Conservation (phyloP, 2,888 invertebrate species). For the Doris montereyensis region DNA sequence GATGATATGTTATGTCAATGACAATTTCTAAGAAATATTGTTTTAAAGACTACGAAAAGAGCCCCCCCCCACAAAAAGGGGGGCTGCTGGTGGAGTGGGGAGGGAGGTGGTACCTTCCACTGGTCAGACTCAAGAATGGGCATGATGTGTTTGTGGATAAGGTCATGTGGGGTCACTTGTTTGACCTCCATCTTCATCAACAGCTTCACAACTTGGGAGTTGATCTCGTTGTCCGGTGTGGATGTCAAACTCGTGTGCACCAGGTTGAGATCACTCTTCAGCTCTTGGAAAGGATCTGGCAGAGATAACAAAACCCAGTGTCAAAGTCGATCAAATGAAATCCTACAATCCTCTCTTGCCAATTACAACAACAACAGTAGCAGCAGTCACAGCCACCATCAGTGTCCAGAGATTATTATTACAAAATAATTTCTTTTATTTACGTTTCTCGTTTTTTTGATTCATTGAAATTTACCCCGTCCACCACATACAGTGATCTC, state of each 20-base stretch:
- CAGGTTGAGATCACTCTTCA: conserved; percentile 64
- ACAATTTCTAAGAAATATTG: too few species aligned
- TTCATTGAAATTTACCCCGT: too few species aligned
- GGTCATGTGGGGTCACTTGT: conserved; percentile 60
- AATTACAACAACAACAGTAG: neutral
- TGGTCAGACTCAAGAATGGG: conserved; percentile 59
- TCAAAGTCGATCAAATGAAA: neutral
- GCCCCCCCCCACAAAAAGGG: neutral
- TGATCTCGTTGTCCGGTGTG: conserved; percentile 62
- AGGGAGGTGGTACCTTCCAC: conserved; percentile 64
- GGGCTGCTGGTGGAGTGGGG: too few species aligned
- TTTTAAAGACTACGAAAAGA: too few species aligned
- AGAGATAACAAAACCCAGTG: neutral
- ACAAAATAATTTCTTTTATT: too few species aligned
- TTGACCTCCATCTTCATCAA: conserved; percentile 59
- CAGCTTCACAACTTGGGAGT: conserved; percentile 65
- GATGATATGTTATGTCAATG: too few species aligned
- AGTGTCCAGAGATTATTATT: too few species aligned
- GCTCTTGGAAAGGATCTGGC: conserved; percentile 55
- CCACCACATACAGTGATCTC: too few species aligned
- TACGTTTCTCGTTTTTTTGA: too few species aligned
- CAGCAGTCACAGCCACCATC: too few species aligned
- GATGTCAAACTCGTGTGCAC: conserved; percentile 57
- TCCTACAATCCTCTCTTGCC: neutral
- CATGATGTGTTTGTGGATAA: conserved; percentile 68